phyloP scores from a whole-genome alignment of 2,113 vertebrate genomes.

The Bubo blakistoni region DNA sequence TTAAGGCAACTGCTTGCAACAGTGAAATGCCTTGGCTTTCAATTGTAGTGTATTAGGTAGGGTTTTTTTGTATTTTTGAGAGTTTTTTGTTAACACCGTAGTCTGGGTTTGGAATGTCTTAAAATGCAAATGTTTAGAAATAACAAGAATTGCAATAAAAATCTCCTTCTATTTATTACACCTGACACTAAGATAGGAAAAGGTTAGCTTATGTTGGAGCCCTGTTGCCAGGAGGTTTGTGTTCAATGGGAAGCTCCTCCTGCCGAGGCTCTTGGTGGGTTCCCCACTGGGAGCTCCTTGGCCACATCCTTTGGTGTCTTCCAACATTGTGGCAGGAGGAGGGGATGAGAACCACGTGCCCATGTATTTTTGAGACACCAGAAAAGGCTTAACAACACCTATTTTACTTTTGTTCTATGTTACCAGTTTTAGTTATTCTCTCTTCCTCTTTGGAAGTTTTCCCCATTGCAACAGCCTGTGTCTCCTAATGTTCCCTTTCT shows the following conservation, averaged over 20 bases:
- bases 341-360: background rate
- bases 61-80: background rate
- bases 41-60: background rate
- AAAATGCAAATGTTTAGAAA: background rate
- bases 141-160: background rate
- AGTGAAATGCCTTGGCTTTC: background rate
- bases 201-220: background rate
- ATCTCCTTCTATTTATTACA: background rate
- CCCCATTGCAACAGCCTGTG: background rate
- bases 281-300: background rate
- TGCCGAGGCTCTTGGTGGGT: accelerated
- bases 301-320: background rate
- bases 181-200: background rate
- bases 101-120: background rate
- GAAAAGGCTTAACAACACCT: background rate
- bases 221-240: background rate
- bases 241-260: background rate
- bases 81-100: background rate
- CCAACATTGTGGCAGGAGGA: background rate
- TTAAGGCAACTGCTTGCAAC: background rate
- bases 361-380: background rate
- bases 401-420: background rate
- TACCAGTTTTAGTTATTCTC: background rate
- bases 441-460: background rate
- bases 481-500: background rate